Evolutionary conservation across 1,140 invertebrate species (phyloP).

Genomic region (Dendrolimus kikuchii): DNA sequence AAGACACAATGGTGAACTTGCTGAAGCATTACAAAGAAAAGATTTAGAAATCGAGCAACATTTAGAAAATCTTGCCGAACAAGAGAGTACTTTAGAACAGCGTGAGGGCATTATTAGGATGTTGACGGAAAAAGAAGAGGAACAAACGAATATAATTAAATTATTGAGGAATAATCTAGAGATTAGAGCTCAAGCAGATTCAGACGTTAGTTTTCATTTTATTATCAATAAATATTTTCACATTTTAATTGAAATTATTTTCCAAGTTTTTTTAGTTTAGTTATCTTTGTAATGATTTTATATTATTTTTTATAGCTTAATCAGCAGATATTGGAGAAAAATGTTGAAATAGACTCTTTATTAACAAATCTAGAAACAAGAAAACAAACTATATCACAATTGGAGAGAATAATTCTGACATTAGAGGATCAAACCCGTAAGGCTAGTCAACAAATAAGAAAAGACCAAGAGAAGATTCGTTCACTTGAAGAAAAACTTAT

Average conservation of each 20-base stretch:
- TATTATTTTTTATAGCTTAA: constrained; percentile 23
- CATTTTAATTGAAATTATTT: too few relatives aligned
- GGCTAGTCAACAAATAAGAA: constrained; percentile 29
- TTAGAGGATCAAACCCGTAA: constrained; percentile 45
- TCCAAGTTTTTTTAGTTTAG: too few relatives aligned
- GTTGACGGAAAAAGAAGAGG: constrained; percentile 42
- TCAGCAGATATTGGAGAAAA: constrained; percentile 40
- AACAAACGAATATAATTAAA: constrained; percentile 46
- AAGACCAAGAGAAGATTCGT: constrained; percentile 39
- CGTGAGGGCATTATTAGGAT: constrained; percentile 38
- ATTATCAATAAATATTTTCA: background rate
- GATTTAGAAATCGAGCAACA: constrained; percentile 28
- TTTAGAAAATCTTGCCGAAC: constrained; percentile 22
- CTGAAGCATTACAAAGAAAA: constrained; percentile 34
- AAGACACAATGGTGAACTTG: constrained; percentile 30
- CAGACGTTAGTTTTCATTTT: constrained; percentile 22
- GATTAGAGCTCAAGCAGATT: constrained; percentile 28
- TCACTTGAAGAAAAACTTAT: constrained; percentile 33
- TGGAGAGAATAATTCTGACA: constrained; percentile 53
- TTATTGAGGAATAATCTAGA: constrained; percentile 40
- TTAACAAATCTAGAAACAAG: constrained; percentile 36
- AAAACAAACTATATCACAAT: constrained; percentile 47
- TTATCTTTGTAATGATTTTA: background rate
- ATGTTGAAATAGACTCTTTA: constrained; percentile 40
- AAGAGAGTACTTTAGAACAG: constrained; percentile 33